A percentile compares a stretch with the other conserved stretches of the same genome.
Evolutionary conservation across 2,888 invertebrate species (phyloP).

Genomic region (Drosophila yooni): DNA sequence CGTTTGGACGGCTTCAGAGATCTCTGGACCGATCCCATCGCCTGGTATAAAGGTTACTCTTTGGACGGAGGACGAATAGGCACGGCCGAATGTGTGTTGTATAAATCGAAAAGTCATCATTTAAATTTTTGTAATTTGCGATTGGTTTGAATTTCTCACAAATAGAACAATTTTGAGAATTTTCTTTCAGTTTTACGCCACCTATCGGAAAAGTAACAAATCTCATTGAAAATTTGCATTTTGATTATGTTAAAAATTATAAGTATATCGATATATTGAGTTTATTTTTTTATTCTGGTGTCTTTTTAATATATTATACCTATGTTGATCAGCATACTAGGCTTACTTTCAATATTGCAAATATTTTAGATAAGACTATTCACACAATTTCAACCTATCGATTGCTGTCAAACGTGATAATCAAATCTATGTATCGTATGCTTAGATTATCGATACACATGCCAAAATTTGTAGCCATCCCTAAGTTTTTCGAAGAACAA

Average conservation of each 20-base stretch:
- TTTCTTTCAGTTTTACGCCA: conserved; percentile 8
- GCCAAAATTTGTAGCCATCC: conserved; percentile 24
- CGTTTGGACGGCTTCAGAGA: conserved; percentile 98
- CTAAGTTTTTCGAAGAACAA: conserved; percentile 64
- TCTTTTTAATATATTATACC: background rate
- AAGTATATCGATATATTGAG: background rate
- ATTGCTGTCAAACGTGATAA: background rate
- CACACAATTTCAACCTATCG: background rate
- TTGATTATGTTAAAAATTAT: background rate
- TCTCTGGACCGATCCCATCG: conserved; percentile 99
- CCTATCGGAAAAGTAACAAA: background rate
- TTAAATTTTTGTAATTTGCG: background rate
- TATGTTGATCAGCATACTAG: background rate
- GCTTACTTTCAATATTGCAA: background rate
- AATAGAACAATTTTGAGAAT: background rate
- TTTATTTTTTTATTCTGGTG: too few relatives aligned
- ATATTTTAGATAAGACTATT: background rate
- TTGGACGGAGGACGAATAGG: conserved; percentile 86
- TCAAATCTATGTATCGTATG: conserved; percentile 3
- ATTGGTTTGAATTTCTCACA: background rate
- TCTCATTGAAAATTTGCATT: background rate
- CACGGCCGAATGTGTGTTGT: conserved; percentile 59
- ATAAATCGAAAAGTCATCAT: conserved; percentile 15
- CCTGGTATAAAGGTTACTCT: conserved; percentile 99
- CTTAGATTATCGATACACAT: conserved; percentile 11